Evolutionary conservation across 2,797 vertebrate species (phyloP), one percentile per base, ranked within the genome.

Genomic region (Meda fulgida): DNA sequence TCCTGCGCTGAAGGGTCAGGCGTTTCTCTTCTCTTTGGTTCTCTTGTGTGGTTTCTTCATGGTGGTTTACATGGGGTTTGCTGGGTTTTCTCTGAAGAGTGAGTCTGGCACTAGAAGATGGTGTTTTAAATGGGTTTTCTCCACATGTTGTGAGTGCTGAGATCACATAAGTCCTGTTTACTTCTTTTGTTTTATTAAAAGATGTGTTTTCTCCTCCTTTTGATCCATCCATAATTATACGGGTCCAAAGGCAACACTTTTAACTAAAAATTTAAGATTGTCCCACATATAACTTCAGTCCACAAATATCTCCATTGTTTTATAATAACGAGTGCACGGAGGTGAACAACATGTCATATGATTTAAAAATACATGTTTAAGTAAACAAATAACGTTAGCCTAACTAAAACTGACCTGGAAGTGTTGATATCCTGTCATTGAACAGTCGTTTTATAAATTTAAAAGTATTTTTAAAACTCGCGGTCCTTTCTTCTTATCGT

Each of bases 111-210:
- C 91, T 89, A 55, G 91, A 58, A 31, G 87, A 82, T 55, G 85
- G 36, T 0, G 71, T 7, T 53, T 79, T 66, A 0, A 93, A 87
- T 0, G 53, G 13, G 67, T 51, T 5, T 9, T 87, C 93, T 11
- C 73, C 78, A 66, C 83, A 83, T 81, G 91, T 94, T 81, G 93
- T 94, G 82, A 90, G 10, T 34, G 95, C 91, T 13, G 96, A 96
- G 87, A 97, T 80, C 7, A 98, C 91, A 0, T 96, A 97, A 0
- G 97, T 98, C 85, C 90, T 93, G 84, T 97, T 97, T 0, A 92
- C 43, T 29, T 92, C 94, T 81, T 91, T 93, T 84, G 89, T 87
- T 88, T 89, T 94, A 81, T 90, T 90, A 2, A 90, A 84, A 0
- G 91, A 88, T 18, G 84, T 70, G 21, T 89, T 75, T 65, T 69